Conservation (phyloP, 1,140 invertebrate species). For the Scaptomyza montana region DNA sequence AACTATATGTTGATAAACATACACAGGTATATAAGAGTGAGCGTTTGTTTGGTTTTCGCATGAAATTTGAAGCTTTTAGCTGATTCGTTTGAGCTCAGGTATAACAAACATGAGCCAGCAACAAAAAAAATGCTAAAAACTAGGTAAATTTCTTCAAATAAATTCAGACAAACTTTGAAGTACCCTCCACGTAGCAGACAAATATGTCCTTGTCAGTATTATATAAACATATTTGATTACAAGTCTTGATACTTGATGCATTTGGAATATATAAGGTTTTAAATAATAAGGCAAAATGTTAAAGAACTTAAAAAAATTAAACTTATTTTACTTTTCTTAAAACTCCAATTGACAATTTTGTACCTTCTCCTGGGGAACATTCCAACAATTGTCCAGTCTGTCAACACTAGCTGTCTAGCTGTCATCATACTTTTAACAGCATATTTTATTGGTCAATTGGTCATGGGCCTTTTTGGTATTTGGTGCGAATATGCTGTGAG, state of each 20-base stretch:
- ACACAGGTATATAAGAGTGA: not conserved
- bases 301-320: constrained; percentile 4
- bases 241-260: not conserved
- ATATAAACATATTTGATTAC: constrained; percentile 58
- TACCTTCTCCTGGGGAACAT: not conserved
- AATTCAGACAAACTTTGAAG: constrained; percentile 61
- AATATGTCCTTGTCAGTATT: no score
- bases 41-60: constrained; percentile 27
- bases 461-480: not conserved
- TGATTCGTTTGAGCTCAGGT: constrained; percentile 55
- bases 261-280: constrained; percentile 4
- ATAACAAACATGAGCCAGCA: constrained; percentile 40
- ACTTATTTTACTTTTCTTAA: constrained; percentile 16
- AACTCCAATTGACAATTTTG: constrained; percentile 3
- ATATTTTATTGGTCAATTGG: constrained; percentile 34
- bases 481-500: not conserved
- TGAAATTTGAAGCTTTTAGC: constrained; percentile 68
- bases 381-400: constrained; percentile 8
- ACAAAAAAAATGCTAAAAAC: not conserved
- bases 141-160: constrained; percentile 20
- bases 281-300: constrained; percentile 8
- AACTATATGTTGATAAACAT: constrained; percentile 15
- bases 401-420: constrained; percentile 8
- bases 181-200: constrained; percentile 5
- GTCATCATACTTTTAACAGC: constrained; percentile 19